phyloP scores from a whole-genome alignment of 1,140 invertebrate genomes.

The Wasmannia auropunctata region DNA sequence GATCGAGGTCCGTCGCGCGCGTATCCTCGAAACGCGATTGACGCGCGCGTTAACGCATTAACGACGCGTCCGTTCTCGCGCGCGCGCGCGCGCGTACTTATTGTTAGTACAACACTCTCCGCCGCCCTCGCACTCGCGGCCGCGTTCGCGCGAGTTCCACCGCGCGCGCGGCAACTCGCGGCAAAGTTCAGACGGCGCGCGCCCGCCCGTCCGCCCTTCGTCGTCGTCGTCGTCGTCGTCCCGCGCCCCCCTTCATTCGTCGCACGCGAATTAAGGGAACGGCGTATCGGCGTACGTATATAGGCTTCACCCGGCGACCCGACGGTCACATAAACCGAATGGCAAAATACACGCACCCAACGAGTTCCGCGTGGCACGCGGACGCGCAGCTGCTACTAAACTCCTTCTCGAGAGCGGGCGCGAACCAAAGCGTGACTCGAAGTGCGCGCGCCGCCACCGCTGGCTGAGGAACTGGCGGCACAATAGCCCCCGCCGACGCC shows the following conservation, averaged over 20 bases:
- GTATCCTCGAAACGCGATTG: not conserved
- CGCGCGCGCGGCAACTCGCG: not conserved
- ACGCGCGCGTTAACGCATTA: not conserved
- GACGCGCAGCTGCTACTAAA: constrained; percentile 68
- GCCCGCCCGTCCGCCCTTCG: not conserved
- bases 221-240: not conserved
- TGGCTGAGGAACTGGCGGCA: constrained; percentile 42
- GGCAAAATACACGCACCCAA: constrained; percentile 9
- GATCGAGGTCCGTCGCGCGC: not conserved
- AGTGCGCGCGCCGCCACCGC: constrained; percentile 64
- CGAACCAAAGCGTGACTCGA: constrained; percentile 74
- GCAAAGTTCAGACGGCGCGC: not conserved
- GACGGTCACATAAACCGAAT: not conserved
- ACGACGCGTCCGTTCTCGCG: not conserved
- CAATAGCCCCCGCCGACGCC: constrained; percentile 6
- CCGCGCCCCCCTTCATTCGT: not conserved
- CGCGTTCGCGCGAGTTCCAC: not conserved
- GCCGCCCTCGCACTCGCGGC: not conserved
- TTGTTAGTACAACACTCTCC: too few relatives aligned
- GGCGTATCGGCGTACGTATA: too few relatives aligned
- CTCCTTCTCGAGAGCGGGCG: constrained; percentile 26
- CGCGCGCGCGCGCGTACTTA: not conserved
- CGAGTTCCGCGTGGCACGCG: constrained; percentile 64
- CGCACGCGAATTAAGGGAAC: not conserved
- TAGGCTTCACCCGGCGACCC: too few relatives aligned